These are phyloP conservation scores for Drosophila baimaii DNA, from an alignment of 1,140 invertebrate species.

Conservation along the genomic window DNA sequence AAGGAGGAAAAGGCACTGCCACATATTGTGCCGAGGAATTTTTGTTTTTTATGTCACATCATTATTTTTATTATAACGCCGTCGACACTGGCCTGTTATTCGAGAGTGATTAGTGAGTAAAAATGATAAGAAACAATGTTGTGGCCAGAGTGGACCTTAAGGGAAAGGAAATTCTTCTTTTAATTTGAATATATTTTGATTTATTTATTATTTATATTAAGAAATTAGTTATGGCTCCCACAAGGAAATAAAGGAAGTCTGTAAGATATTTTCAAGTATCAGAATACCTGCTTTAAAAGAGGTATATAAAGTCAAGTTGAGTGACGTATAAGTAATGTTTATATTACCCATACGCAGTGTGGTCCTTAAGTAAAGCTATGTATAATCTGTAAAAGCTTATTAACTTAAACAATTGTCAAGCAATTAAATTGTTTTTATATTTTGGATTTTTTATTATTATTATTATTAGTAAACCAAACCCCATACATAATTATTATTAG, in stretches of 20 bases:
- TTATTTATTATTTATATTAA: background rate
- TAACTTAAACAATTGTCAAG: no score
- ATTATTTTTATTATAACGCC: slow-evolving; percentile 80
- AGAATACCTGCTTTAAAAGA: background rate
- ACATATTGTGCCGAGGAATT: slow-evolving; percentile 45
- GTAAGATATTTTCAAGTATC: background rate
- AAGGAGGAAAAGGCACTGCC: slow-evolving; percentile 4
- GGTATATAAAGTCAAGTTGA: background rate
- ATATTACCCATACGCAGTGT: slow-evolving; percentile 11
- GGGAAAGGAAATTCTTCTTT: background rate
- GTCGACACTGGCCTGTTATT: slow-evolving; percentile 62
- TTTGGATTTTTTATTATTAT: no score
- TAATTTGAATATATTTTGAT: background rate
- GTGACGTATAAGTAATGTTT: no score
- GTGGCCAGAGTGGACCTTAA: slow-evolving; percentile 19
- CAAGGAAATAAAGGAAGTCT: no score
- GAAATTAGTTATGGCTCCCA: no score
- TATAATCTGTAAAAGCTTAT: no score
- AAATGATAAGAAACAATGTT: slow-evolving; percentile 65
- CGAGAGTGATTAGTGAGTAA: slow-evolving; percentile 77
- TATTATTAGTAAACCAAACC: no score
- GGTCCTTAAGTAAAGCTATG: background rate
- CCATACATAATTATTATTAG: no score
- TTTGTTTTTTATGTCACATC: slow-evolving; percentile 77
- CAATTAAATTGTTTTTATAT: no score